Percentiles rank a stretch among this genome's conserved stretches.
These are phyloP conservation scores for Myotis findleyi DNA, from an alignment of 2,797 vertebrate species.

Conservation along the genomic window DNA sequence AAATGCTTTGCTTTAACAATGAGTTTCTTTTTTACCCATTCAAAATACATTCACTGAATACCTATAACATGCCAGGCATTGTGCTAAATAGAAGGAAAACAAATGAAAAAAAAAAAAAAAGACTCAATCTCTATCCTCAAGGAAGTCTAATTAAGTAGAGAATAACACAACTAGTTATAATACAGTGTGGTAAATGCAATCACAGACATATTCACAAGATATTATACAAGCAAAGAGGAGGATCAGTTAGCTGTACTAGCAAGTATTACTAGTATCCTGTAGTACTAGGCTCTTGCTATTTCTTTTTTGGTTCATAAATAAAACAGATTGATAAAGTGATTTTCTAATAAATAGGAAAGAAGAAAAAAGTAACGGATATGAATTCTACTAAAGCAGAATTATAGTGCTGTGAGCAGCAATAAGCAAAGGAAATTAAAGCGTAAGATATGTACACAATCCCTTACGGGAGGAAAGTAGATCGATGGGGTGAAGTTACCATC, in stretches of 20 bases:
- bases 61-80: background rate
- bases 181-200: background rate
- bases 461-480: background rate
- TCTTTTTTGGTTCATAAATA: slow-evolving; percentile 39
- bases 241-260: background rate
- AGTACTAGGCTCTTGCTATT: background rate
- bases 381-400: slow-evolving; percentile 19
- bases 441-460: background rate
- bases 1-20: background rate
- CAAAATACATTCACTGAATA: background rate
- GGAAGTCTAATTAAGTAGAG: background rate
- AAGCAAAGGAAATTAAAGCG: slow-evolving; percentile 1
- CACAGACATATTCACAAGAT: background rate
- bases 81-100: background rate
- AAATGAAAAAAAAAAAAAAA: background rate
- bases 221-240: background rate
- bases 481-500: background rate
- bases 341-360: slow-evolving; percentile 48
- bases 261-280: background rate
- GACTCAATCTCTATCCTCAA: background rate
- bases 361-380: background rate
- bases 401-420: background rate
- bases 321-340: background rate
- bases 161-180: background rate
- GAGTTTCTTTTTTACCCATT: background rate